A percentile compares a stretch with the other conserved stretches of the same genome.
Evolutionary conservation across 2,797 vertebrate genomes (phyloP).

Genomic region (Aphelocoma californica): DNA sequence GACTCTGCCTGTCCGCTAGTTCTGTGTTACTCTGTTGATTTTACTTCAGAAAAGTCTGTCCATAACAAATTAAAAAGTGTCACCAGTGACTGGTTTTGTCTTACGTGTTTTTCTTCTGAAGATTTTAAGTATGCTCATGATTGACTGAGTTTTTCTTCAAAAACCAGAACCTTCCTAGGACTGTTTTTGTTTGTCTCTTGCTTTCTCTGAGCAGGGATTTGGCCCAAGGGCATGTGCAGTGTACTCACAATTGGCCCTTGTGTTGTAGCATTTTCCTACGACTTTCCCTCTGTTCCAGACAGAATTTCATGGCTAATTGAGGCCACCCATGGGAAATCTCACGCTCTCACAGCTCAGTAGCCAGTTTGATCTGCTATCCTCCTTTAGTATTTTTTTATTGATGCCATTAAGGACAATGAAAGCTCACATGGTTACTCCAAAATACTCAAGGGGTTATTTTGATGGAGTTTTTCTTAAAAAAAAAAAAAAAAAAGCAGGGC

Average conservation of each 20-base stretch:
- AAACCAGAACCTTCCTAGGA: not conserved
- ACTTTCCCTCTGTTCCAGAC: not conserved
- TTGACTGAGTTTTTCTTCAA: not conserved
- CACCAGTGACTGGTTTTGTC: not conserved
- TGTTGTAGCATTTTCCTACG: not conserved
- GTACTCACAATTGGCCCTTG: not conserved
- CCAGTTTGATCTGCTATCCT: not conserved
- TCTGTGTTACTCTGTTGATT: not conserved
- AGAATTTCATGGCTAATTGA: not conserved
- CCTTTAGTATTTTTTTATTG: not conserved
- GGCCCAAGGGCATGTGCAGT: not conserved
- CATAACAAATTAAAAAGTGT: constrained; percentile 19
- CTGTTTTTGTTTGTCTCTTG: not conserved
- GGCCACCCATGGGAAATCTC: not conserved
- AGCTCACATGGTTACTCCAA: not conserved
- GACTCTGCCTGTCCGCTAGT: not conserved
- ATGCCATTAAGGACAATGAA: not conserved
- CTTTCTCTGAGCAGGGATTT: not conserved
- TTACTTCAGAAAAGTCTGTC: not conserved
- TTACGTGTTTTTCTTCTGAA: not conserved
- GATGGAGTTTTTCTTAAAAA: not conserved
- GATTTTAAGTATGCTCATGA: not conserved
- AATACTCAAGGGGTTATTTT: not conserved
- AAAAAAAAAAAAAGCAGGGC: too few species aligned
- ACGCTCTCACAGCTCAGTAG: not conserved